Conservation (phyloP, 2,113 vertebrate genomes). For the Tragelaphus buxtoni region DNA sequence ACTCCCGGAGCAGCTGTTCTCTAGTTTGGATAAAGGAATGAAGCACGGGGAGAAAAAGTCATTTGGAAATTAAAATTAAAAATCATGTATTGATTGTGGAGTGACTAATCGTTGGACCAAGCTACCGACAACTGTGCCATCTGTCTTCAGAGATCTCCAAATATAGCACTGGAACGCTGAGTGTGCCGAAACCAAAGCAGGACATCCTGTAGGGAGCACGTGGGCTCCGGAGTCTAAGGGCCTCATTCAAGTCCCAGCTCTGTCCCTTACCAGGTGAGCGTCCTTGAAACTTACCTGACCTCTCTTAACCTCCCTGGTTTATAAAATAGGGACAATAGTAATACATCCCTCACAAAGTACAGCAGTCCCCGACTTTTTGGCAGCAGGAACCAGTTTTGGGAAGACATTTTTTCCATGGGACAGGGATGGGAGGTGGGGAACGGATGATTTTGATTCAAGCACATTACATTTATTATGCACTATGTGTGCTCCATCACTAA, state of each 20-base stretch:
- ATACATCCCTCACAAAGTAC: background rate
- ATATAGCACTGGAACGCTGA: background rate
- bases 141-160: background rate
- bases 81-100: background rate
- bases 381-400: background rate
- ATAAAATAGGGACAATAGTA: background rate
- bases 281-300: background rate
- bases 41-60: background rate
- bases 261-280: background rate
- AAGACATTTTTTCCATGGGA: background rate
- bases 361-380: background rate
- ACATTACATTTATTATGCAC: background rate
- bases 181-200: background rate
- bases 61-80: constrained; percentile 33
- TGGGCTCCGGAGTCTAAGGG: background rate
- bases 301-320: background rate
- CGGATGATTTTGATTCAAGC: background rate
- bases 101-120: background rate
- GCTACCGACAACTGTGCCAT: background rate
- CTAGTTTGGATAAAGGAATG: background rate
- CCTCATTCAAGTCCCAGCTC: background rate
- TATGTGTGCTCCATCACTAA: background rate
- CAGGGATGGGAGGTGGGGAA: background rate
- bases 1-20: background rate
- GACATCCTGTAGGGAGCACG: background rate